A percentile compares a stretch with the other conserved stretches of the same genome.
Evolutionary conservation across 1,140 invertebrate species (phyloP).

Genomic region (Scaptomyza pallida): DNA sequence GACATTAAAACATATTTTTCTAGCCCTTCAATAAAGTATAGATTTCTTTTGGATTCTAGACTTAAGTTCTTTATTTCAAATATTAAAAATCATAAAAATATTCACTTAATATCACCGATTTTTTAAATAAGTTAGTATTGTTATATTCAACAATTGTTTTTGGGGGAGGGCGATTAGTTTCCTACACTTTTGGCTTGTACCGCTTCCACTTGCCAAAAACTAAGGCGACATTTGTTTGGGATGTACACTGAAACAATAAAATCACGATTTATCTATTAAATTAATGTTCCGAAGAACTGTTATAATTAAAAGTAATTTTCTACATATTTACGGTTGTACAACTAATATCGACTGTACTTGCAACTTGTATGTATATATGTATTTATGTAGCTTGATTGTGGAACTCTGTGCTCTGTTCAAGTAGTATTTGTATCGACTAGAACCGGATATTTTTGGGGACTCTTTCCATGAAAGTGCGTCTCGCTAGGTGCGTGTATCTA

Average conservation of each 20-base stretch:
- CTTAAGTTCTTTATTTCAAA: slow-evolving; percentile 48
- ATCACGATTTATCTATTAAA: slow-evolving; percentile 24
- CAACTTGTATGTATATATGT: slow-evolving; percentile 13
- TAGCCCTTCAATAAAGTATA: not conserved
- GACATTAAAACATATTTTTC: not conserved
- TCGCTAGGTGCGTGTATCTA: slow-evolving; percentile 71
- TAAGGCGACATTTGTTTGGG: slow-evolving; percentile 16
- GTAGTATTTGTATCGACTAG: slow-evolving; percentile 26
- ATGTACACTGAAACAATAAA: slow-evolving; percentile 29
- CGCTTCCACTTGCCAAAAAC: slow-evolving; percentile 4
- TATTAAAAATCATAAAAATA: slow-evolving; percentile 50
- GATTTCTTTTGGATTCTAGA: slow-evolving; percentile 15
- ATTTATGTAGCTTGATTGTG: slow-evolving; percentile 30
- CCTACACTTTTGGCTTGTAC: not conserved
- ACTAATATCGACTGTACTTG: slow-evolving; percentile 33
- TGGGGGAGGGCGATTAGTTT: slow-evolving; percentile 13
- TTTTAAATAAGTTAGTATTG: slow-evolving; percentile 46
- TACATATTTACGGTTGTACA: slow-evolving; percentile 19
- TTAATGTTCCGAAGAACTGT: slow-evolving; percentile 27
- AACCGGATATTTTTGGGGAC: slow-evolving; percentile 19
- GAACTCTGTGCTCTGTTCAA: slow-evolving; percentile 46
- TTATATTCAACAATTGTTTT: slow-evolving; percentile 38
- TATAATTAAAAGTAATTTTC: slow-evolving; percentile 28
- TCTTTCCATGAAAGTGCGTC: slow-evolving; percentile 50
- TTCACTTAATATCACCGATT: slow-evolving; percentile 52